Evolutionary conservation across 2,113 vertebrate genomes (phyloP).

Genomic region (Proteles cristata): DNA sequence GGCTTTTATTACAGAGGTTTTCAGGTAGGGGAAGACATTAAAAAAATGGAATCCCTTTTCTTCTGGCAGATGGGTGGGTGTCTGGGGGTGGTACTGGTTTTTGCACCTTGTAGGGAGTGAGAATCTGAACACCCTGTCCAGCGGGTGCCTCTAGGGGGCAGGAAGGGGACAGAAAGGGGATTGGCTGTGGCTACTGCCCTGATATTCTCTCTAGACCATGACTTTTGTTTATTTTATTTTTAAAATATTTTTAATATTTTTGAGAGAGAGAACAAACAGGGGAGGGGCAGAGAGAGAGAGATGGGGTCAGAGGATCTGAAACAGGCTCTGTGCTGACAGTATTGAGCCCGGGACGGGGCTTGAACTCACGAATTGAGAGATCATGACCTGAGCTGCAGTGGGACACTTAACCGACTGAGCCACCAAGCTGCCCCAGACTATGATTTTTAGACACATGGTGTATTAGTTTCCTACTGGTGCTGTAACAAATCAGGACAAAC

Average conservation of each 20-base stretch:
- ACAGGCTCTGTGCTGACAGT: too few species aligned
- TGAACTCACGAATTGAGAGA: too few species aligned
- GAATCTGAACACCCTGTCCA: background rate
- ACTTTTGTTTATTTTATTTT: too few species aligned
- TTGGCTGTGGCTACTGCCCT: background rate
- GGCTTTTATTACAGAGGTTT: slow-evolving; percentile 54
- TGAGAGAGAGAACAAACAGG: too few species aligned
- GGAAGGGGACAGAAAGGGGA: background rate
- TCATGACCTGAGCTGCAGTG: too few species aligned
- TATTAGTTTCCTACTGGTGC: background rate
- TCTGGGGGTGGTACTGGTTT: background rate
- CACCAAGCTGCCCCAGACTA: too few species aligned
- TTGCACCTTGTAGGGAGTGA: background rate
- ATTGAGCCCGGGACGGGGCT: too few species aligned
- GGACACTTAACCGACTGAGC: too few species aligned
- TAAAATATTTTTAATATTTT: too few species aligned
- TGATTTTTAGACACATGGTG: background rate
- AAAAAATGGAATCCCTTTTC: background rate
- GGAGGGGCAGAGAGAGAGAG: too few species aligned
- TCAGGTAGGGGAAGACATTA: background rate
- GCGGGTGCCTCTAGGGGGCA: background rate
- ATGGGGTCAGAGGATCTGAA: too few species aligned
- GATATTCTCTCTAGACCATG: background rate
- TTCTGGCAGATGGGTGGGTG: background rate
- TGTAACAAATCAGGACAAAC: background rate